Percentiles rank a stretch among this genome's conserved stretches.
These are phyloP conservation scores for Watsonalla binaria DNA, from an alignment of 2,888 invertebrate genomes.

Conservation along the genomic window DNA sequence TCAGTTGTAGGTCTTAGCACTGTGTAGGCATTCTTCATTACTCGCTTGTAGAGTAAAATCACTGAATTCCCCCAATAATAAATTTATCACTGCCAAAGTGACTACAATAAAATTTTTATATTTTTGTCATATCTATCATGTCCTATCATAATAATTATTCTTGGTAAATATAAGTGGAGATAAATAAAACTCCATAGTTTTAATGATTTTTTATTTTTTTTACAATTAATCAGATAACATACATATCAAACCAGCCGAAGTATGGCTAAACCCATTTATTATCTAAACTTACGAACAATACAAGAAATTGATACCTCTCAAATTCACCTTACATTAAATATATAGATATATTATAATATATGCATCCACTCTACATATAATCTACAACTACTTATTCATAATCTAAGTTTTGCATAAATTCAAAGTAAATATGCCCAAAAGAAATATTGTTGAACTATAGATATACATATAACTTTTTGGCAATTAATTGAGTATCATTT, in stretches of 20 bases:
- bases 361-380: slow-evolving; percentile 78
- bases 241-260: slow-evolving; percentile 79
- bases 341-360: slow-evolving; percentile 76
- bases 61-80: too few relatives aligned
- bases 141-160: too few relatives aligned
- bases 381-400: slow-evolving; percentile 77
- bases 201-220: slow-evolving; percentile 70
- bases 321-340: slow-evolving; percentile 76
- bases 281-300: slow-evolving; percentile 79
- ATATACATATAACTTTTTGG: slow-evolving; percentile 79
- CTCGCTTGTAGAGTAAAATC: too few relatives aligned
- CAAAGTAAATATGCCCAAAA: slow-evolving; percentile 79
- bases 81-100: too few relatives aligned
- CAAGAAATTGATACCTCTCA: slow-evolving; percentile 79
- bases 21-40: too few relatives aligned
- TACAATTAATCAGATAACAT: slow-evolving; percentile 79
- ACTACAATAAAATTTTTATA: too few relatives aligned
- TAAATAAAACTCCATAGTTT: slow-evolving; percentile 61
- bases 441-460: slow-evolving; percentile 79
- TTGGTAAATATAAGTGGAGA: slow-evolving; percentile 14
- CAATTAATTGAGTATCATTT: slow-evolving; percentile 81
- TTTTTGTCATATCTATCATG: too few relatives aligned
- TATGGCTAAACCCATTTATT: slow-evolving; percentile 79
- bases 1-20: too few relatives aligned
- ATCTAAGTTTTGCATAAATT: slow-evolving; percentile 78